phyloP scores from a whole-genome alignment of 2,888 invertebrate species.

The Bruchidius siliquastri region DNA sequence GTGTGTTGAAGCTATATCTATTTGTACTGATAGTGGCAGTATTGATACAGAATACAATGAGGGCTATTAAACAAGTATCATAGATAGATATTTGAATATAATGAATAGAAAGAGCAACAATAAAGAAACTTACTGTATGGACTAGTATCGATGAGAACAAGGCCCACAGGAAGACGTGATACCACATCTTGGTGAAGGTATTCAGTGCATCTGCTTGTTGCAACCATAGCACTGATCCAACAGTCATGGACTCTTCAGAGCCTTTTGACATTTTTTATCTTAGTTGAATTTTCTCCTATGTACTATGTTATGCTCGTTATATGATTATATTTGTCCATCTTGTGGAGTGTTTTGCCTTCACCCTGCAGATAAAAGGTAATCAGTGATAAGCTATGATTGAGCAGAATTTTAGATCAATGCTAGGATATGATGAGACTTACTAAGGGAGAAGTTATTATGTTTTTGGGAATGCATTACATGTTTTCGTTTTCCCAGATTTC shows the following conservation, averaged over 20 bases:
- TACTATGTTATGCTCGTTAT: background rate
- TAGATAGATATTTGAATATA: too few species aligned
- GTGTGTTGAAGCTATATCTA: too few species aligned
- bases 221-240: constrained; percentile 41
- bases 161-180: constrained; percentile 93
- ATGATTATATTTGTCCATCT: background rate
- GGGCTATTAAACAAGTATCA: too few species aligned
- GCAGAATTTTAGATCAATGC: background rate
- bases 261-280: constrained; percentile 31
- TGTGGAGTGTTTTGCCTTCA: background rate
- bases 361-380: background rate
- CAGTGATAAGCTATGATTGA: background rate
- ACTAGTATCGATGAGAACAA: constrained; percentile 90
- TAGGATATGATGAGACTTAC: background rate
- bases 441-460: background rate
- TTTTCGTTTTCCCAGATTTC: background rate
- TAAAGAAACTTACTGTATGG: constrained; percentile 57
- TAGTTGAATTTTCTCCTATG: background rate
- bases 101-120: background rate
- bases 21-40: too few species aligned
- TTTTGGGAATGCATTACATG: background rate
- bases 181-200: constrained; percentile 91
- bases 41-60: too few species aligned
- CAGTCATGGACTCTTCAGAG: constrained; percentile 36
- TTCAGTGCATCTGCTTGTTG: constrained; percentile 51